Base-by-base conservation (phyloP, 1,140 invertebrate species). In the Vanessa atalanta region DNA sequence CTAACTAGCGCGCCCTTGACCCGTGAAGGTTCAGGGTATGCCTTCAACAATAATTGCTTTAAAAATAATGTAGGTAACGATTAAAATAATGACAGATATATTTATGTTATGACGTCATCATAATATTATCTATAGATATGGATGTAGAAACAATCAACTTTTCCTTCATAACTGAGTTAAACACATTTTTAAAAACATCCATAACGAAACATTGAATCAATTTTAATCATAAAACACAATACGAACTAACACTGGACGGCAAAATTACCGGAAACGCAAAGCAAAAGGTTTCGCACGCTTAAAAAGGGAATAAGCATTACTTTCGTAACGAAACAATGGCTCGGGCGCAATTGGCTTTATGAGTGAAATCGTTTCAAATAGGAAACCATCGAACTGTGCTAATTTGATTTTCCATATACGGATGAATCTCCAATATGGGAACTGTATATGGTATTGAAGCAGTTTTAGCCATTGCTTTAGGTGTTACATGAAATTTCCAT, bases 301-400 rank as follows among this genome's bases (percentile, higher is more conserved):
- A 79, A 86, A 88, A 88, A 82, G 83, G 86, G 80, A 83, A 88
- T 88, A 88, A 83, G 77, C 79, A 83, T 79, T 83, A 82, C 83
- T 87, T 82, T 84, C 79, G 76, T 82, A 85, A 79, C 73, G 79
- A 81, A 86, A 84, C 88, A 88, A 89, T 86, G 80, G 86, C 72
- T 72, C 80, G 73, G 76, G 76, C 78, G 76, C 53, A 68, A 79
- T 84, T 73, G 74, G 73, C 78, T 85, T 86, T 83, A 83, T 82
- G 81, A 81, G 84, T 83, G 82, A 86, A 87, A 83, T 86, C 81
- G 78, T 64, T 76, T 68, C 72, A 75, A 83, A 79, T 82, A 83
- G 80, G 81, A 83, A 83, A 73, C 73, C 76, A 84, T 82, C 80
- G 80, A 80, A 80, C 68, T 78, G 76, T 75, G 82, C 84, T 86